Percentiles rank a stretch among this genome's conserved stretches.
These are phyloP conservation scores for Neodiprion pinetum DNA, from an alignment of 1,140 invertebrate genomes.

Conservation along the genomic window DNA sequence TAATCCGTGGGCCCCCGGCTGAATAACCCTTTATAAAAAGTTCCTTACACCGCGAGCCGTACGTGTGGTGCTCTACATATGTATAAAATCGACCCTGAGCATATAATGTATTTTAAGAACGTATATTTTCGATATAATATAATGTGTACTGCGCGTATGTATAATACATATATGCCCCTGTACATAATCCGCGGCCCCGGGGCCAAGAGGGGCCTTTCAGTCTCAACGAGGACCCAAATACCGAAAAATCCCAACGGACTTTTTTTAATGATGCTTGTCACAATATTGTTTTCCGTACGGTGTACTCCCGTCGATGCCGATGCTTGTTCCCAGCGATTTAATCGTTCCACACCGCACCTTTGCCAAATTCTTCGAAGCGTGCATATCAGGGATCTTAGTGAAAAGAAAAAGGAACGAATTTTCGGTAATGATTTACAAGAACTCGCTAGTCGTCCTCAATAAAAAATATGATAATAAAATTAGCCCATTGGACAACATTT, in stretches of 20 bases:
- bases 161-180: neutral
- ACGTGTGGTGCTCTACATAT: neutral
- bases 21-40: slow-evolving; percentile 59
- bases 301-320: slow-evolving; percentile 29
- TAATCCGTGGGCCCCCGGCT: slow-evolving; percentile 54
- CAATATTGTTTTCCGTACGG: slow-evolving; percentile 61
- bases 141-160: neutral
- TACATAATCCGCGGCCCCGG: neutral
- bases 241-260: slow-evolving; percentile 39
- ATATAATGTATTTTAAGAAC: slow-evolving; percentile 2
- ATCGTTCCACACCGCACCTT: neutral
- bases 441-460: no score
- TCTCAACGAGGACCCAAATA: slow-evolving; percentile 44
- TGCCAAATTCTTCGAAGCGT: no score
- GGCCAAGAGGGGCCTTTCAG: slow-evolving; percentile 18
- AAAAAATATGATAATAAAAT: no score
- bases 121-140: slow-evolving; percentile 1
- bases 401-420: no score
- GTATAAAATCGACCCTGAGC: neutral
- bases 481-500: no score
- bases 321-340: slow-evolving; percentile 27
- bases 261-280: slow-evolving; percentile 53
- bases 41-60: slow-evolving; percentile 21
- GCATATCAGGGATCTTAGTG: no score
- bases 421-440: no score